Evolutionary conservation across 2,888 invertebrate species (phyloP).

Genomic region (Lithophane ornitopus): DNA sequence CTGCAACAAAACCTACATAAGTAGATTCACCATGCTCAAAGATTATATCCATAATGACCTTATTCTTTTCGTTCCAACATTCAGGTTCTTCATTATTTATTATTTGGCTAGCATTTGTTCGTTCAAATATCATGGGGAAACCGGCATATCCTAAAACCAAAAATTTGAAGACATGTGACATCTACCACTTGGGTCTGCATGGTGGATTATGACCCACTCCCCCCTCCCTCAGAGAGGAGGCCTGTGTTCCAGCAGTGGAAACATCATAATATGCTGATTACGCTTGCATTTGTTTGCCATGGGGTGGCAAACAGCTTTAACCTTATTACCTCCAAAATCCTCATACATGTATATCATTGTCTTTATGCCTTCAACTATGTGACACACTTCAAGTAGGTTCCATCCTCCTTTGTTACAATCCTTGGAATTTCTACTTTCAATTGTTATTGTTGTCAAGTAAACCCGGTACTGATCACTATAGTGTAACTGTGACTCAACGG

Average conservation of each 20-base stretch:
- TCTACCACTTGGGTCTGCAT: no score
- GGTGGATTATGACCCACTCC: no score
- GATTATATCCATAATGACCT: background rate
- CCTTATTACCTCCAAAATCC: background rate
- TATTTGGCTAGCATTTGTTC: background rate
- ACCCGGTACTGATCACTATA: constrained; percentile 34
- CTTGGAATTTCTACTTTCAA: constrained; percentile 48
- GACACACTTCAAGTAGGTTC: background rate
- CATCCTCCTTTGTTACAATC: constrained; percentile 36
- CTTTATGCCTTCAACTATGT: constrained; percentile 6
- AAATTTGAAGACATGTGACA: no score
- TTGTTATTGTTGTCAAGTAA: constrained; percentile 43
- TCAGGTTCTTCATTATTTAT: background rate
- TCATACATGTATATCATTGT: background rate
- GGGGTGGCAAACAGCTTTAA: no score
- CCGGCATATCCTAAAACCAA: no score
- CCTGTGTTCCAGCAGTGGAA: no score
- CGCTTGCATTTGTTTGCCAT: background rate
- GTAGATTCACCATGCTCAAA: background rate
- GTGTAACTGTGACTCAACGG: constrained; percentile 35
- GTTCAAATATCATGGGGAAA: no score
- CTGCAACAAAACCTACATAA: background rate
- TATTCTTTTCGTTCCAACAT: background rate
- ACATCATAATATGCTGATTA: no score
- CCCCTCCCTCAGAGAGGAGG: no score